A percentile compares a stretch with the other conserved stretches of the same genome.
Evolutionary conservation across 1,140 invertebrate species (phyloP).

Genomic region (Musca vetustissima): DNA sequence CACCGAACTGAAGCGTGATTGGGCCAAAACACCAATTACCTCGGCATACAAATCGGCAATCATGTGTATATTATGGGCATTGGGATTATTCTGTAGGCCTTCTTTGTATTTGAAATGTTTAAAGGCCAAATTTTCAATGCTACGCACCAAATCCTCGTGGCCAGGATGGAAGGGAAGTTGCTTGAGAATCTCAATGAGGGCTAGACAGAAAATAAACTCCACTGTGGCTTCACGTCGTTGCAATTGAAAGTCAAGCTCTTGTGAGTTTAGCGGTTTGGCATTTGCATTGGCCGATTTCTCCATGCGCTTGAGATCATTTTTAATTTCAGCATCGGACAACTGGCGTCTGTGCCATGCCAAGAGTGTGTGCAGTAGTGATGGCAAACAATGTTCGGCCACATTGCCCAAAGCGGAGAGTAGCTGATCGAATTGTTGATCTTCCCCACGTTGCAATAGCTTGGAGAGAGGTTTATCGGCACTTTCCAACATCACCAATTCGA

Average conservation of each 20-base stretch:
- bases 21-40: conserved; percentile 96
- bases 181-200: conserved; percentile 93
- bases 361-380: conserved; percentile 89
- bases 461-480: conserved; percentile 85
- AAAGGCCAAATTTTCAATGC: conserved; percentile 96
- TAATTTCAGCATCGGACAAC: conserved; percentile 60
- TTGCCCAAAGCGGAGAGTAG: conserved; percentile 89
- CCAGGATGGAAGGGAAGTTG: conserved; percentile 97
- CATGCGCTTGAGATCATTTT: conserved; percentile 50
- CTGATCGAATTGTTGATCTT: conserved; percentile 94
- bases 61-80: conserved; percentile 92
- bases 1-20: conserved; percentile 91
- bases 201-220: conserved; percentile 97
- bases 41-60: conserved; percentile 98
- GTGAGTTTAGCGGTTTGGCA: conserved; percentile 27
- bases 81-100: conserved; percentile 87
- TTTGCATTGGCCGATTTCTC: conserved; percentile 31
- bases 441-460: conserved; percentile 91
- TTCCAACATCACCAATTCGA: conserved; percentile 91
- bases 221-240: conserved; percentile 90
- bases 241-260: conserved; percentile 63
- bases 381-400: conserved; percentile 95
- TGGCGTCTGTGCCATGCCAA: conserved; percentile 96
- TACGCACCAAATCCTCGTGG: conserved; percentile 91
- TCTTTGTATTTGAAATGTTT: conserved; percentile 98